A percentile compares a stretch with the other conserved stretches of the same genome.
phyloP scores from a whole-genome alignment of 2,113 vertebrate genomes.

The Gavia stellata region DNA sequence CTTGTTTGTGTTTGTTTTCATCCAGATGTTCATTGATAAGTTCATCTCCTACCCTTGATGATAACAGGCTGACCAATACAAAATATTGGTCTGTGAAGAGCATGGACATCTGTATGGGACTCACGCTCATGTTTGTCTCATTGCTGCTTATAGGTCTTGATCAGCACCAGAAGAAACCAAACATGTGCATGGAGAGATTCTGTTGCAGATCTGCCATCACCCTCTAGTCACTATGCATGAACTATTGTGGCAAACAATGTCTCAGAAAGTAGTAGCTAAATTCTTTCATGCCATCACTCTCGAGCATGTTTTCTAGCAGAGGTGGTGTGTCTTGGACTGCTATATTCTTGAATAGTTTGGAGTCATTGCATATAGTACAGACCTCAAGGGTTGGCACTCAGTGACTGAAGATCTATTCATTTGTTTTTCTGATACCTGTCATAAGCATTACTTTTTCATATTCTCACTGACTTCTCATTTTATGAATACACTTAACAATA shows the following conservation, averaged over 20 bases:
- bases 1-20: neutral
- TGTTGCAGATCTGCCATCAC: neutral
- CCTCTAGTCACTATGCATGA: neutral
- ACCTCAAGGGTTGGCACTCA: fast-evolving
- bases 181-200: neutral
- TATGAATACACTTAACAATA: neutral
- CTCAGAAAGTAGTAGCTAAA: neutral
- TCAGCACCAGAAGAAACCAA: neutral
- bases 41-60: neutral
- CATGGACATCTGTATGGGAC: too few species aligned
- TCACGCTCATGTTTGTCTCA: neutral
- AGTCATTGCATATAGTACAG: neutral
- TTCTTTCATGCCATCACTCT: neutral
- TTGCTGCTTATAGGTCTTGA: neutral
- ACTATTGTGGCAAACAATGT: neutral
- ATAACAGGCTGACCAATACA: neutral
- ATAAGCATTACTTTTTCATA: neutral
- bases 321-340: fast-evolving
- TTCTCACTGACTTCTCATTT: neutral
- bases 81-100: neutral
- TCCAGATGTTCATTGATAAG: neutral
- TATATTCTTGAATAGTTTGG: neutral
- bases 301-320: neutral
- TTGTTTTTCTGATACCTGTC: neutral
- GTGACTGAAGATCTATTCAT: neutral